Evolutionary conservation across 2,888 invertebrate genomes (phyloP), one percentile per base, ranked within the genome.

Genomic region (Limnephilus lunatus): DNA sequence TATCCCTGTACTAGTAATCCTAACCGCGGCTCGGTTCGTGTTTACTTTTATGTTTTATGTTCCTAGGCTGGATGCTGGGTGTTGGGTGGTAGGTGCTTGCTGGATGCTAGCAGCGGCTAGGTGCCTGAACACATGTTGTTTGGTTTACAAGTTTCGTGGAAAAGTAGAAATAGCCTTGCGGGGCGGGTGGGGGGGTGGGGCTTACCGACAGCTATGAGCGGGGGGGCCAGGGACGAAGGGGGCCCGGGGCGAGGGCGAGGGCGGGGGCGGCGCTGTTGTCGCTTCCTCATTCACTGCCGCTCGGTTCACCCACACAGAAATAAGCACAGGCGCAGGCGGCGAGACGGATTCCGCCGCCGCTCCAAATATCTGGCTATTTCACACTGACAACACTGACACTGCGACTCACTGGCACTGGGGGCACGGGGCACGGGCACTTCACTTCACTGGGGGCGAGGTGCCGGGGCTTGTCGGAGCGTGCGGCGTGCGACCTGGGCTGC

Each of bases 401-500:
- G 83, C 53, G 44, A 31, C 44, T 31, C 81, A 90, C 80, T 53
- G 83, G 82, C 39, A 90, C 90, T 32, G 30, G 90, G 44, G 19
- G 85, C n/a, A n/a, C n/a, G n/a, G n/a, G n/a, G n/a, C n/a, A n/a
- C n/a, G n/a, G n/a, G n/a, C n/a, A 30, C 31, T 39, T 32, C 30
- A 30, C 30, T 30, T n/a, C n/a, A 30, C 39, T 9, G 44, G 30
- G 30, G 32, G 30, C 80, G 48, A 35, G 48, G 39, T 80, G 81
- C 48, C 30, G 53, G 39, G 90, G n/a, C 44, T 25, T 32, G 19
- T 30, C 88, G 44, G 44, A 83, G 53, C 85, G 90, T 30, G 92
- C 88, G 89, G 94, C 90, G 94, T 94, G 87, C 92, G 92, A 91
- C 92, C 94, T 94, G 95, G 95, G 95, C 95, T 94, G 94, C 95